Evolutionary conservation across 2,797 vertebrate species (phyloP).

Genomic region (Cryptoblepharus egeriae): DNA sequence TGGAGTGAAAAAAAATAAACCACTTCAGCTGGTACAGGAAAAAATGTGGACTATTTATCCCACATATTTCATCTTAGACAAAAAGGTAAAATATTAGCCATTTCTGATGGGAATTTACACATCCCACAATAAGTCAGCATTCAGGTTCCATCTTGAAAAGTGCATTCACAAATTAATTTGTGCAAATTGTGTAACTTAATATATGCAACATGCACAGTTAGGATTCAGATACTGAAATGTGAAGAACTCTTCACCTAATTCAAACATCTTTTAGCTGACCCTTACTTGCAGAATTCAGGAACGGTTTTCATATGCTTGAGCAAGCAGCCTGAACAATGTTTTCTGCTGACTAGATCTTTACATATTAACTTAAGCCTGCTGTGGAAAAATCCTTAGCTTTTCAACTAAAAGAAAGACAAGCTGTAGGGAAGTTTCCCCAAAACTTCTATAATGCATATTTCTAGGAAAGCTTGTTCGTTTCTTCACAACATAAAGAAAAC

Average conservation of each 20-base stretch:
- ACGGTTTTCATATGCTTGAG: background rate
- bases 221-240: background rate
- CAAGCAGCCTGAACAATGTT: background rate
- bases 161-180: background rate
- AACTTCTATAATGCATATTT: background rate
- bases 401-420: background rate
- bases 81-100: background rate
- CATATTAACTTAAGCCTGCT: constrained; percentile 15
- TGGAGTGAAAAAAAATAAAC: background rate
- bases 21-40: background rate
- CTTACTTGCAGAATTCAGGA: background rate
- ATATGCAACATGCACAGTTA: background rate
- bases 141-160: background rate
- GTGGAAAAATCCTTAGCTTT: background rate
- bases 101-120: background rate
- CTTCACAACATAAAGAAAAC: background rate
- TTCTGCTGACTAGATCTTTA: constrained; percentile 9
- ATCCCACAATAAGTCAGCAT: background rate
- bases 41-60: background rate
- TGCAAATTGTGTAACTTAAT: background rate
- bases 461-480: background rate
- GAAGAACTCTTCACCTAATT: background rate
- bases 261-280: background rate
- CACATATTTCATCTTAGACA: background rate
- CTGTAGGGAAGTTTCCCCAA: background rate